Base-by-base conservation (phyloP, 2,888 invertebrate genomes). In the Suillia variegata region DNA sequence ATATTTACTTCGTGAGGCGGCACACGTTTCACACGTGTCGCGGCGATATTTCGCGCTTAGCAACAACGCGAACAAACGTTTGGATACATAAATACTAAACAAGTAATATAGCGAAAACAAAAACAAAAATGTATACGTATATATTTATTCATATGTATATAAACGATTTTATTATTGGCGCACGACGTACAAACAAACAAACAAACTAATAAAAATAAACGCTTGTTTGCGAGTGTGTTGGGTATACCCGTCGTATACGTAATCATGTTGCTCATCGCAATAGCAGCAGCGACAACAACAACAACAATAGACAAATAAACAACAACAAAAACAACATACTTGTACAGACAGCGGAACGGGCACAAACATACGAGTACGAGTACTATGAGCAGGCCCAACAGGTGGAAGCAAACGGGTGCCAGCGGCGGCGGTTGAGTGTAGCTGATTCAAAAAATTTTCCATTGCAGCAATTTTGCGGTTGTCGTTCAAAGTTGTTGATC, bases 11-110 rank as follows among this genome's bases (percentile, higher is more conserved):
- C n/a, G n/a, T n/a, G n/a, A n/a, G n/a, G n/a, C n/a, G n/a, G n/a
- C n/a, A n/a, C n/a, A n/a, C n/a, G n/a, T n/a, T n/a, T n/a, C 62
- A 64, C 62, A 63, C 73, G 71, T 73, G 70, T 65, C 66, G 62
- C 22, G 47, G 51, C 33, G 21, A 49, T 48, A 38, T 13, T 38
- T 38, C 15, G 38, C 56, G 65, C 65, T 59, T 65, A 52, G 67
- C 70, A 70, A 71, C 70, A 64, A 45, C 48, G 15, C 17, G 33
- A 56, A 54, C 33, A 59, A 54, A 31, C 21, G n/a, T n/a, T n/a
- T n/a, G n/a, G n/a, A n/a, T n/a, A n/a, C n/a, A n/a, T n/a, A n/a
- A n/a, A n/a, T n/a, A n/a, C n/a, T n/a, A n/a, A n/a, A n/a, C n/a
- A n/a, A n/a, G n/a, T n/a, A n/a, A n/a, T n/a, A n/a, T n/a, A n/a